These are phyloP conservation scores for Fabriciana adippe DNA, from an alignment of 2,888 invertebrate species.

Conservation along the genomic window DNA sequence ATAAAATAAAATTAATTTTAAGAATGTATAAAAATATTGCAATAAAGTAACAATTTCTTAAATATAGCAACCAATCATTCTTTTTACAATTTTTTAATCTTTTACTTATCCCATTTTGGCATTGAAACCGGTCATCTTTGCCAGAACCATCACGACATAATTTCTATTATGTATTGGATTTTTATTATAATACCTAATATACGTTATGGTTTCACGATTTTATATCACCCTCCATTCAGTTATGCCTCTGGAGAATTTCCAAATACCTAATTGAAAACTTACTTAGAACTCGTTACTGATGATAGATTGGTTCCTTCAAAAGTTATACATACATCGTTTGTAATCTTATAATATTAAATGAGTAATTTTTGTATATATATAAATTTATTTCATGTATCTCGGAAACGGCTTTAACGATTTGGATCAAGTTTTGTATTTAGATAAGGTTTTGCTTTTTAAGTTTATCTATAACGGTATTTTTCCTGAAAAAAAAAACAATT, in stretches of 20 bases:
- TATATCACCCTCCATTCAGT: constrained; percentile 5
- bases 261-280: constrained; percentile 26
- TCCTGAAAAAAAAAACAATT: too few relatives aligned
- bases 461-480: too few relatives aligned
- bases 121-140: constrained; percentile 39
- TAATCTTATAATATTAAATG: too few relatives aligned
- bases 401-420: too few relatives aligned
- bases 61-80: constrained; percentile 5
- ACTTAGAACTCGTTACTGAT: neutral
- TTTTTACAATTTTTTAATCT: constrained; percentile 29
- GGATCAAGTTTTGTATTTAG: too few relatives aligned
- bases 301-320: constrained; percentile 13
- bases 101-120: constrained; percentile 48
- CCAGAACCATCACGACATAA: constrained; percentile 47
- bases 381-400: too few relatives aligned
- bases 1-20: too few relatives aligned
- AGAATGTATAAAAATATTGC: too few relatives aligned
- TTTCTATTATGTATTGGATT: constrained; percentile 38
- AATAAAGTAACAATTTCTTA: constrained; percentile 2
- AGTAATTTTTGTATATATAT: too few relatives aligned
- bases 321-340: too few relatives aligned
- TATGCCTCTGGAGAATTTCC: constrained; percentile 27
- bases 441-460: too few relatives aligned
- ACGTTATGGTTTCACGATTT: constrained; percentile 37
- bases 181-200: constrained; percentile 39